Percentiles rank a stretch among this genome's conserved stretches.
These are phyloP conservation scores for Arrhamphus sclerolepis DNA, from an alignment of 2,797 vertebrate genomes.

Conservation along the genomic window DNA sequence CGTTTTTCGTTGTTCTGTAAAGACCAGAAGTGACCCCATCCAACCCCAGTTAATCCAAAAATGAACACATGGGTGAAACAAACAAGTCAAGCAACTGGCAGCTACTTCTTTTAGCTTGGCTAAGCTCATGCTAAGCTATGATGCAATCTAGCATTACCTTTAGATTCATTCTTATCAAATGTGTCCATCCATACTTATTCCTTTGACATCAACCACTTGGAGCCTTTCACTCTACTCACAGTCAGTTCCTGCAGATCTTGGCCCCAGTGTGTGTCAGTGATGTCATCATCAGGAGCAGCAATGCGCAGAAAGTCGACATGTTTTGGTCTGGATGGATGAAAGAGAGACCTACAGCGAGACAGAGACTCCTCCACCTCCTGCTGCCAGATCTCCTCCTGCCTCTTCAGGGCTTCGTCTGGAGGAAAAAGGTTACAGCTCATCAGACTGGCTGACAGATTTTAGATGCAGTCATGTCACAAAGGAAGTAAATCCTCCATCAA, in stretches of 20 bases:
- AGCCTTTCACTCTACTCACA: slow-evolving; percentile 54
- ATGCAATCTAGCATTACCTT: no score
- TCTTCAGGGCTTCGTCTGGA: slow-evolving; percentile 65
- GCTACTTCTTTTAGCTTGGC: no score
- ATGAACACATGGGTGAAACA: no score
- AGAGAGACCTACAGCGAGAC: slow-evolving; percentile 56
- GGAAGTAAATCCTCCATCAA: no score
- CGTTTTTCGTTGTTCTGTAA: no score
- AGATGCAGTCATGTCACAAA: neutral
- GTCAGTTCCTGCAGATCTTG: slow-evolving; percentile 22
- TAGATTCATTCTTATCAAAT: no score
- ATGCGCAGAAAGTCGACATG: slow-evolving; percentile 69
- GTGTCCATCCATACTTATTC: no score
- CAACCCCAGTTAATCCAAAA: no score
- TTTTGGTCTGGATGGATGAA: slow-evolving; percentile 62
- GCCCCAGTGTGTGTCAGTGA: slow-evolving; percentile 39
- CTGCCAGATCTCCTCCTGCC: slow-evolving; percentile 70
- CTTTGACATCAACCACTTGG: no score
- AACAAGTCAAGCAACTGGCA: no score
- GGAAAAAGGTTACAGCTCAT: neutral
- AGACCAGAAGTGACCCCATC: no score
- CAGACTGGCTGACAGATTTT: neutral
- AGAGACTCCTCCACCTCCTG: slow-evolving; percentile 70
- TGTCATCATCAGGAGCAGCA: slow-evolving; percentile 66
- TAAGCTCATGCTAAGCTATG: no score